Evolutionary conservation across 2,797 vertebrate species (phyloP).

Genomic region (Orientallactaga sibirica): DNA sequence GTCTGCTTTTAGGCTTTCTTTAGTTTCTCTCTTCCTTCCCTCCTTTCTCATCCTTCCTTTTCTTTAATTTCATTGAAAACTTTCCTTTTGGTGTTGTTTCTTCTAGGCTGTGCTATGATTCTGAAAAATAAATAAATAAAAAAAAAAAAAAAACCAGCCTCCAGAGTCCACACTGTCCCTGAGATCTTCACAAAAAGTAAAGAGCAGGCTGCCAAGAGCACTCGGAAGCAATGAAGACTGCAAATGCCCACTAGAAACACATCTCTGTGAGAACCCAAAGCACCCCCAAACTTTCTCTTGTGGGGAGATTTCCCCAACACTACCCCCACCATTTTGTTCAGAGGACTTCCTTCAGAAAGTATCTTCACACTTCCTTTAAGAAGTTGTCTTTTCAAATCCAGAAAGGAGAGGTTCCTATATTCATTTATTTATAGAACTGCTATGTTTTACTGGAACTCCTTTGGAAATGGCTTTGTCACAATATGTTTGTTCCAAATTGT

Average conservation of each 20-base stretch:
- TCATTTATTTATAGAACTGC: slow-evolving; percentile 18
- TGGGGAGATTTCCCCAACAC: background rate
- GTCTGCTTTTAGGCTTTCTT: slow-evolving; percentile 42
- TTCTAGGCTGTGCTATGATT: slow-evolving; percentile 54
- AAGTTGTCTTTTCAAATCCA: background rate
- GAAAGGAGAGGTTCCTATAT: background rate
- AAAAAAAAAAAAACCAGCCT: slow-evolving; percentile 1
- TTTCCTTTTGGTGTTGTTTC: slow-evolving; percentile 49
- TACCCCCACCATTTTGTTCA: background rate
- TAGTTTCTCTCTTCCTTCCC: background rate
- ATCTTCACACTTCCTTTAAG: background rate
- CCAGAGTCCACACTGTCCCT: background rate
- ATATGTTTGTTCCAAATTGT: background rate
- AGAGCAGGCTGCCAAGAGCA: background rate
- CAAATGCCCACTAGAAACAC: fast-evolving
- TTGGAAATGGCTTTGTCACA: slow-evolving; percentile 28
- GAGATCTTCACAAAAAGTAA: background rate
- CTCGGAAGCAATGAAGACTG: fast-evolving
- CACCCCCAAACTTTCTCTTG: background rate
- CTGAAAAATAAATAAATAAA: background rate
- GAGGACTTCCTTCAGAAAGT: background rate
- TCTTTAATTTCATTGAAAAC: slow-evolving; percentile 44
- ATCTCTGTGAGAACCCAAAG: background rate
- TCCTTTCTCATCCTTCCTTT: background rate
- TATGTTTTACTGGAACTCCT: background rate